Base-by-base conservation (phyloP, 2,113 vertebrate species). In the Pteronura brasiliensis region DNA sequence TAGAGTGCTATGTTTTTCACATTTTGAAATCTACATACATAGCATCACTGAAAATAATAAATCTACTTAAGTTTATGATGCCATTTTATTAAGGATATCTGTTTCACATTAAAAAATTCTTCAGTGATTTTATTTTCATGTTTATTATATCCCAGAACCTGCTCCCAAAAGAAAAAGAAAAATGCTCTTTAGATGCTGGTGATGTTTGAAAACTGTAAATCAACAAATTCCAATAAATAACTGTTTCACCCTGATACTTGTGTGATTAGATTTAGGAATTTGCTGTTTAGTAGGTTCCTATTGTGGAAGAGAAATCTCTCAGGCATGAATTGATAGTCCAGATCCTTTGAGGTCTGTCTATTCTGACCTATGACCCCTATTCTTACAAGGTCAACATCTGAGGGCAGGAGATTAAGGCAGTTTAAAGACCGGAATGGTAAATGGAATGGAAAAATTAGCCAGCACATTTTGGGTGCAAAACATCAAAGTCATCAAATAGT, bases 371-470 rank as follows among this genome's bases (percentile, higher is more conserved):
- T 99, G 98, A 98, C 99, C 99, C 98, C 98, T 98, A 98, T 99
- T 99, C 99, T 99, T 98, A 98, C 97, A 98, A 98, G 99, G 99
- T 99, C 99, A 99, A 97, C 99, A 99, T 99, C 98, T 99, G 98
- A 99, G 99, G 99, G 99, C 99, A 99, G 98, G 98, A 99, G 99
- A 99, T 99, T 99, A 99, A 99, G 98, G 98, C 98, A 99, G 98
- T 99, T 99, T 99, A 99, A 99, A 99, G 99, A 98, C 98, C 98
- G 97, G 98, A 99, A 99, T 99, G 98, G 98, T 98, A 99, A 99
- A 98, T 99, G 98, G 98, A 98, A 99, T 99, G 98, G 99, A 99
- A 99, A 99, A 99, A 99, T 99, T 99, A 99, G 99, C 99, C 98
- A 99, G 98, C 98, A 98, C 98, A 99, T 99, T 99, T 99, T 99